Evolutionary conservation across 2,888 invertebrate species (phyloP).

Genomic region (Plagodis dolabraria): DNA sequence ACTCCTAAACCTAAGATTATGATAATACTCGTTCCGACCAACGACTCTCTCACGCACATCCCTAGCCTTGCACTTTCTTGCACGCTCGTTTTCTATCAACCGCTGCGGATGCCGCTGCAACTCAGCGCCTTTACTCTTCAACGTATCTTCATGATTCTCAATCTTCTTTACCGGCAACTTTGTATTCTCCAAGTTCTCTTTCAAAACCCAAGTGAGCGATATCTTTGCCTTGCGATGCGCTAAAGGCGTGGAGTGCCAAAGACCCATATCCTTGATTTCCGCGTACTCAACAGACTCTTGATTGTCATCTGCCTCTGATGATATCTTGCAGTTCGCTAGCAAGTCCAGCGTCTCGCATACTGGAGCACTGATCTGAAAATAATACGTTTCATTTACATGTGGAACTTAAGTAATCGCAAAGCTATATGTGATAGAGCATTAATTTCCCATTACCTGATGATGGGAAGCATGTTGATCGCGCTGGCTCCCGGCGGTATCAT

Average conservation of each 20-base stretch:
- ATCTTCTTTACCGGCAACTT: constrained; percentile 46
- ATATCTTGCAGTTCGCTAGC: constrained; percentile 69
- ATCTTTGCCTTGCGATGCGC: constrained; percentile 85
- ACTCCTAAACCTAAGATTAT: constrained; percentile 75
- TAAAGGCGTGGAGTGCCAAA: constrained; percentile 79
- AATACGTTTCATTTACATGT: constrained; percentile 18
- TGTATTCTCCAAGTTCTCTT: constrained; percentile 84
- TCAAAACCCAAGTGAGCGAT: constrained; percentile 90
- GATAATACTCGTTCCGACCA: constrained; percentile 76
- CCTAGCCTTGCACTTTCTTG: constrained; percentile 59
- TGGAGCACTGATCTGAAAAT: constrained; percentile 56
- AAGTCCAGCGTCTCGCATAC: constrained; percentile 72
- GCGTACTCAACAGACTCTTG: constrained; percentile 67
- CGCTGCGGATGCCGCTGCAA: constrained; percentile 30
- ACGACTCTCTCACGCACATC: constrained; percentile 62
- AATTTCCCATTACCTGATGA: constrained; percentile 50
- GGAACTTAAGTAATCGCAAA: not conserved
- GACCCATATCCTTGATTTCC: constrained; percentile 77
- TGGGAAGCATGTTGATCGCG: constrained; percentile 43
- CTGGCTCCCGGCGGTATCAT: constrained; percentile 52
- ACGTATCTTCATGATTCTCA: constrained; percentile 53
- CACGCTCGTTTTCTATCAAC: constrained; percentile 56
- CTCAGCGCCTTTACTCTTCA: constrained; percentile 48
- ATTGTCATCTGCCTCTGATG: constrained; percentile 48
- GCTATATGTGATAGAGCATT: constrained; percentile 14